These are phyloP conservation scores for Drosophila gunungcola DNA, from an alignment of 1,140 invertebrate species.

Conservation along the genomic window DNA sequence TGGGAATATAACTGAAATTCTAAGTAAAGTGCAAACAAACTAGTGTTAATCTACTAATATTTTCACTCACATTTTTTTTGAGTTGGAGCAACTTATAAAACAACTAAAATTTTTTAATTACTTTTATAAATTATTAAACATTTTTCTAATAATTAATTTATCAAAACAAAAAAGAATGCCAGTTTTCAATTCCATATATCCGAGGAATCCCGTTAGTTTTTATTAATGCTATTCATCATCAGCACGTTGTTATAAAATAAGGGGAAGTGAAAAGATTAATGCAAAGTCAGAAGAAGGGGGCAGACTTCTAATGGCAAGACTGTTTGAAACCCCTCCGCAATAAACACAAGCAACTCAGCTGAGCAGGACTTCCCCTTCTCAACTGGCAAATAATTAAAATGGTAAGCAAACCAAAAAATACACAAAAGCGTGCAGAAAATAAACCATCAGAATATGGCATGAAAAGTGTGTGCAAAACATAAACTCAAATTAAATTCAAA, in stretches of 20 bases:
- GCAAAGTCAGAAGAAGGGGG: neutral
- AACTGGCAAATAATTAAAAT: conserved; percentile 74
- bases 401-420: conserved; percentile 53
- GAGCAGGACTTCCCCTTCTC: conserved; percentile 14
- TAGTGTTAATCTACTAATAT: too few relatives aligned
- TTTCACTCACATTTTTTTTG: too few relatives aligned
- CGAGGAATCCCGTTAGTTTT: neutral
- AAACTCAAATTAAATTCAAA: conserved; percentile 57
- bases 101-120: too few relatives aligned
- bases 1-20: too few relatives aligned
- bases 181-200: too few relatives aligned
- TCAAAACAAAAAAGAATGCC: too few relatives aligned
- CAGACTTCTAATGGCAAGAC: conserved; percentile 5
- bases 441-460: conserved; percentile 57
- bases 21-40: too few relatives aligned
- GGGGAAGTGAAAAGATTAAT: neutral
- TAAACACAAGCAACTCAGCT: conserved; percentile 30
- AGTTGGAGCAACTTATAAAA: too few relatives aligned
- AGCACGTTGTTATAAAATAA: conserved; percentile 14
- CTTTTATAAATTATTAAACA: too few relatives aligned
- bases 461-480: conserved; percentile 61
- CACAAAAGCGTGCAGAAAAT: conserved; percentile 47
- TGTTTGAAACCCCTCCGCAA: conserved; percentile 44
- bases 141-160: too few relatives aligned
- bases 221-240: conserved; percentile 5